These are phyloP conservation scores for Balaeniceps rex DNA, from an alignment of 2,113 vertebrate species.

Conservation along the genomic window DNA sequence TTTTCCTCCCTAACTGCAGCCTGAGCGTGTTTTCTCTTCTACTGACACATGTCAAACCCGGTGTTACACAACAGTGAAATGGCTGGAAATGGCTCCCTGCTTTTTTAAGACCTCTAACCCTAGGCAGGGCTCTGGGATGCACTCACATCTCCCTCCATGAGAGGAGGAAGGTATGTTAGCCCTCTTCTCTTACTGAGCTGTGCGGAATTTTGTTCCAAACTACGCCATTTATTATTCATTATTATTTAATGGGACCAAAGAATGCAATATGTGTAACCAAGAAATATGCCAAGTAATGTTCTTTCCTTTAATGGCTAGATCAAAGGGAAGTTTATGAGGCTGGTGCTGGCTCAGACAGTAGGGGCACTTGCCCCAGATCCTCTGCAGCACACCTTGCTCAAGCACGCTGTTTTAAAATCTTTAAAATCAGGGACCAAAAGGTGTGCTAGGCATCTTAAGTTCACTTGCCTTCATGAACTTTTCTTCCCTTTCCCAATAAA, in stretches of 20 bases:
- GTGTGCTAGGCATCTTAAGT: background rate
- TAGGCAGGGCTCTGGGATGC: background rate
- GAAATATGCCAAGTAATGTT: constrained; percentile 62
- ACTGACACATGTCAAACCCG: background rate
- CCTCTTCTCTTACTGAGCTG: constrained; percentile 6
- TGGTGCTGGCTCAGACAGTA: constrained; percentile 14
- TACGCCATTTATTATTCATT: constrained; percentile 59
- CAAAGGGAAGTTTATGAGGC: constrained; percentile 49
- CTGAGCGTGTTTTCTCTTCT: background rate
- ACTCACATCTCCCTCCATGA: background rate
- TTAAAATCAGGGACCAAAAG: background rate
- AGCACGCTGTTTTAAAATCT: background rate
- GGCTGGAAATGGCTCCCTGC: background rate
- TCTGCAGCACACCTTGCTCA: constrained; percentile 14
- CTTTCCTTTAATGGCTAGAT: constrained; percentile 46
- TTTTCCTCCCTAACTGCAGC: background rate
- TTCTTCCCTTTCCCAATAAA: background rate
- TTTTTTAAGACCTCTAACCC: background rate
- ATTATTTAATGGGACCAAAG: constrained; percentile 63
- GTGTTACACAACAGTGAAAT: constrained; percentile 14
- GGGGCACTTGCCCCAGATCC: constrained; percentile 14
- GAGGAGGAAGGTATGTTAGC: background rate
- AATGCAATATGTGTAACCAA: constrained; percentile 61
- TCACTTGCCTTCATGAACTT: background rate
- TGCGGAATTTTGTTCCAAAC: constrained; percentile 42